These are phyloP conservation scores for Poeciliopsis retropinna DNA, from an alignment of 2,113 vertebrate species.

Conservation along the genomic window DNA sequence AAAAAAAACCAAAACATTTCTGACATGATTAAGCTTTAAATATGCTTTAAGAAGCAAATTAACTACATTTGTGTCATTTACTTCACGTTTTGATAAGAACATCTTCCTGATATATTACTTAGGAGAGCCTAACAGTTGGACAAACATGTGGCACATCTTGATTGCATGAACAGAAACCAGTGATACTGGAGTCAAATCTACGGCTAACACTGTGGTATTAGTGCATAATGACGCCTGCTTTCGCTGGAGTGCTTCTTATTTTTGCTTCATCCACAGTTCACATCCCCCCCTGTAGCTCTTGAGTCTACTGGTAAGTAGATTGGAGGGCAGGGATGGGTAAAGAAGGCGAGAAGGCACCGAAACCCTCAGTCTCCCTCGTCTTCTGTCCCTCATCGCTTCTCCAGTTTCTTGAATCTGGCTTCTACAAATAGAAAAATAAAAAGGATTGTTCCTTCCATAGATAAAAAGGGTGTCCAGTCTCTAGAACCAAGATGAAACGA, in stretches of 20 bases:
- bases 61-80: neutral
- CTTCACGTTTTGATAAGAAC: neutral
- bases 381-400: conserved; percentile 70
- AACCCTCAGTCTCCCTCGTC: conserved; percentile 21
- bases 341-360: conserved; percentile 34
- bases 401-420: conserved; percentile 78
- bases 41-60: neutral
- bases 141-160: neutral
- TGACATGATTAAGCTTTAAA: neutral
- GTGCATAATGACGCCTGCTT: conserved; percentile 30
- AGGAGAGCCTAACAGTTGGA: neutral
- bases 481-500: neutral
- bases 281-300: conserved; percentile 43
- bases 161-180: conserved; percentile 3
- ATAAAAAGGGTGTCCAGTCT: neutral
- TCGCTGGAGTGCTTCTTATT: conserved; percentile 36
- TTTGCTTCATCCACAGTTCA: conserved; percentile 63
- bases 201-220: conserved; percentile 8
- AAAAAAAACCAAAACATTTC: too few species aligned
- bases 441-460: neutral
- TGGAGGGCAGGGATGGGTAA: conserved; percentile 26
- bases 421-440: conserved; percentile 53
- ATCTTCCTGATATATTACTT: neutral
- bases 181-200: conserved; percentile 23
- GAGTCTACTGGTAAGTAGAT: conserved; percentile 27